These are phyloP conservation scores for Sitophilus oryzae DNA, from an alignment of 1,140 invertebrate genomes.

Conservation along the genomic window DNA sequence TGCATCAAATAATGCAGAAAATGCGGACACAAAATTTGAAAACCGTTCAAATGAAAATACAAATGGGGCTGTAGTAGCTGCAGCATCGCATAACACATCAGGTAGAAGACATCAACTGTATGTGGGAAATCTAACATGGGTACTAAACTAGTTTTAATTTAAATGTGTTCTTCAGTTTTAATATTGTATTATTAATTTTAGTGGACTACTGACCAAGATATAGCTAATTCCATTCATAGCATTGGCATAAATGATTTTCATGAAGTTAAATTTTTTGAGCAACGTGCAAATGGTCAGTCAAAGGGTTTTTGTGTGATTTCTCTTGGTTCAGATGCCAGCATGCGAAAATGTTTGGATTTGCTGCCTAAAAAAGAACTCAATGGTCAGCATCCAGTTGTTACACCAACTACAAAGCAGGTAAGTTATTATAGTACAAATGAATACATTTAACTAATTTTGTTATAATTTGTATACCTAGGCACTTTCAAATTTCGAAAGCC, in stretches of 20 bases:
- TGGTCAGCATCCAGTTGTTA: slow-evolving; percentile 90
- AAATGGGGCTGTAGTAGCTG: slow-evolving; percentile 64
- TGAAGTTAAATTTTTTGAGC: slow-evolving; percentile 99
- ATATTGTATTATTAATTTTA: slow-evolving; percentile 45
- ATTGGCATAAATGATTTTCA: slow-evolving; percentile 90
- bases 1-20: slow-evolving; percentile 47
- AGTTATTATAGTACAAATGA: not conserved
- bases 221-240: slow-evolving; percentile 77
- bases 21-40: slow-evolving; percentile 47
- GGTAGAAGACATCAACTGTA: slow-evolving; percentile 83
- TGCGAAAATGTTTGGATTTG: slow-evolving; percentile 84
- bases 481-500: slow-evolving; percentile 63
- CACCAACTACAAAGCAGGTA: slow-evolving; percentile 85
- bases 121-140: slow-evolving; percentile 91
- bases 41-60: slow-evolving; percentile 52
- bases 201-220: slow-evolving; percentile 98
- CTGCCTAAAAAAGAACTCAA: slow-evolving; percentile 92
- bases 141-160: slow-evolving; percentile 38
- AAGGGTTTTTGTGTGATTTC: slow-evolving; percentile 96
- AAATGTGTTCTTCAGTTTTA: slow-evolving; percentile 11
- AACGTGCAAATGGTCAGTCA: slow-evolving; percentile 97
- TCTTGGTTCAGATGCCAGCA: slow-evolving; percentile 85
- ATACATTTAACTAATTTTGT: not conserved
- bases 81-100: slow-evolving; percentile 61
- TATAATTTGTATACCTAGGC: slow-evolving; percentile 14